Base-by-base conservation (phyloP, 1,140 invertebrate genomes). In the Diplogasteroides magnus region DNA sequence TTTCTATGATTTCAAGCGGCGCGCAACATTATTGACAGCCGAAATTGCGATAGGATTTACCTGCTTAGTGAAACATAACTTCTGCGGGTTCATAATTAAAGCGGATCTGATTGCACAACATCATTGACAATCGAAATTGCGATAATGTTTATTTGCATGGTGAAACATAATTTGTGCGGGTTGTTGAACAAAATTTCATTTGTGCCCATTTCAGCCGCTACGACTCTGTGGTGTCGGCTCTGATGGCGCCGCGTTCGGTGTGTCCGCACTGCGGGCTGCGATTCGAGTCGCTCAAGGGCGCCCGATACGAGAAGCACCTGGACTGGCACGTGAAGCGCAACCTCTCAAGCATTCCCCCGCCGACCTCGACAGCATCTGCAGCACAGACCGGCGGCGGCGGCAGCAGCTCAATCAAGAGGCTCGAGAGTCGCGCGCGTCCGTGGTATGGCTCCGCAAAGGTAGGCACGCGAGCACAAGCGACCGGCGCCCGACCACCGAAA, bases 261-360 rank as follows among this genome's bases (percentile, higher is more conserved):
- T 80, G 78, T 56, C 71, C 66, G 29, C 58, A 77, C 57, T 80
- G 78, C 69, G 78, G 78, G 15, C 71, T 80, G 48, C 58, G 66
- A 14, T 69, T 80, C 23, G 70, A 72, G 19, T 29, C 67, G 28
- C 68, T 73, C 27, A 62, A 66, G n/a, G 71, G 65, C 15, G 67
- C 67, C 25, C 57, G 70, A 31, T 82, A 77, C 61, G 67, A 78
- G 64, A 56, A 69, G n/a, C 78, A 80, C 64, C 64, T 73, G 32
- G 79, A 81, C 61, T 74, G 74, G 76, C 78, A 80, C 57, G 65
- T 80, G 27, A 71, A 76, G 31, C 56, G 71, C 19, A 72, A 74
- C 15, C 48, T 77, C 31, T 55, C 59, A 19, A 61, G 67, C 25
- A 61, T 73, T n/a, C 66, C 74, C 14, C 55, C 59, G 6, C 48